These are phyloP conservation scores for Merops nubicus DNA, from an alignment of 2,113 vertebrate genomes.

Conservation along the genomic window DNA sequence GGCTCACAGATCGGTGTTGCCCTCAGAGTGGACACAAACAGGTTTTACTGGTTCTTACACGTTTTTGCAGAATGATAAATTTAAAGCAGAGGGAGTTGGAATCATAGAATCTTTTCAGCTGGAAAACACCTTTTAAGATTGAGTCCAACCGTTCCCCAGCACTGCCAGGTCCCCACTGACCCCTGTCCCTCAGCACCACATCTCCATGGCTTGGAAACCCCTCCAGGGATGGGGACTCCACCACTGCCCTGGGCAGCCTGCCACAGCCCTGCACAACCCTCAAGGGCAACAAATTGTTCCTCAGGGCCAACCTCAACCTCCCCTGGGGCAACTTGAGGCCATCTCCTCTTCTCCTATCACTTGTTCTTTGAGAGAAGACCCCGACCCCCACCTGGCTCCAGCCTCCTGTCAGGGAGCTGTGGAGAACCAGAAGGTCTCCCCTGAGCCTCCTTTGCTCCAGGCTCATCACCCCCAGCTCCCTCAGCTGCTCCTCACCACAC, in stretches of 20 bases:
- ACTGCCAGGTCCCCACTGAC: too few species aligned
- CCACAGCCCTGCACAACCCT: background rate
- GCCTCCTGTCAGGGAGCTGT: background rate
- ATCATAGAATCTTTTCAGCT: background rate
- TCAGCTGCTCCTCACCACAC: background rate
- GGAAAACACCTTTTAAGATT: too few species aligned
- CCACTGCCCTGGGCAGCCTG: background rate
- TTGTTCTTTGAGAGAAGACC: background rate
- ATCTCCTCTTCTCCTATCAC: background rate
- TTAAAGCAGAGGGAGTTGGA: background rate
- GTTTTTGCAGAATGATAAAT: background rate
- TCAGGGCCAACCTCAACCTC: background rate
- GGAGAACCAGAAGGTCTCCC: background rate
- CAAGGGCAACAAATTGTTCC: background rate
- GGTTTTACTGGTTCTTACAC: background rate
- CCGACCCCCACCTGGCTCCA: background rate
- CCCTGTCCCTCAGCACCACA: background rate
- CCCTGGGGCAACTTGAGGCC: background rate
- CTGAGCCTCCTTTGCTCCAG: background rate
- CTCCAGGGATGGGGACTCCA: background rate
- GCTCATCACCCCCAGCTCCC: background rate
- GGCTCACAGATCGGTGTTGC: rapidly evolving
- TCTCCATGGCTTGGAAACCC: background rate
- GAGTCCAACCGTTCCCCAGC: too few species aligned
- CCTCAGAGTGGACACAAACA: background rate